Conservation (phyloP, 1,140 invertebrate genomes). For the Vanessa atalanta region DNA sequence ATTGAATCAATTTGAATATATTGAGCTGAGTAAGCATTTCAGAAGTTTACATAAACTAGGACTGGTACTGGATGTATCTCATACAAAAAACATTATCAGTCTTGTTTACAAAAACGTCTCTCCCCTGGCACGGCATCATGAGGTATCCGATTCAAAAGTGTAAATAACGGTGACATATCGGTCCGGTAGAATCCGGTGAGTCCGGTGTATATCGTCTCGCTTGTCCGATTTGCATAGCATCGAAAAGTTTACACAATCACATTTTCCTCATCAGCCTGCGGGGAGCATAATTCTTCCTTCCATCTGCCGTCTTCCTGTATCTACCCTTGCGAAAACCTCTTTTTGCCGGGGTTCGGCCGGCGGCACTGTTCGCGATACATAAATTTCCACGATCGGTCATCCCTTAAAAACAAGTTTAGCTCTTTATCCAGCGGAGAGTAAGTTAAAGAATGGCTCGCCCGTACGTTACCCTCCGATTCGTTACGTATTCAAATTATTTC, state of each 20-base stretch:
- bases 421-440: slow-evolving; percentile 76
- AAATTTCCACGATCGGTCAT: slow-evolving; percentile 79
- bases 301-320: slow-evolving; percentile 77
- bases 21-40: slow-evolving; percentile 52
- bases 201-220: slow-evolving; percentile 61
- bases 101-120: slow-evolving; percentile 50
- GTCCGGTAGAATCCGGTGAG: slow-evolving; percentile 53
- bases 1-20: slow-evolving; percentile 73
- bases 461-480: slow-evolving; percentile 76
- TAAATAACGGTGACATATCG: slow-evolving; percentile 65
- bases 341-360: slow-evolving; percentile 69
- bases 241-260: slow-evolving; percentile 81
- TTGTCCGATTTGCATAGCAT: slow-evolving; percentile 79
- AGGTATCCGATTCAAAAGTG: slow-evolving; percentile 60
- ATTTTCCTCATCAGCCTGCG: slow-evolving; percentile 80
- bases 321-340: slow-evolving; percentile 68
- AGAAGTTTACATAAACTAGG: slow-evolving; percentile 61
- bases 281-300: slow-evolving; percentile 77
- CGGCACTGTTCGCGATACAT: slow-evolving; percentile 77
- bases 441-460: slow-evolving; percentile 75
- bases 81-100: slow-evolving; percentile 59
- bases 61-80: slow-evolving; percentile 42
- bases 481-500: slow-evolving; percentile 81
- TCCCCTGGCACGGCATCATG: slow-evolving; percentile 46
- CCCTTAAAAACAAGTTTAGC: slow-evolving; percentile 80